Percentiles rank a stretch among this genome's conserved stretches.
phyloP scores from a whole-genome alignment of 1,140 invertebrate species.

The Trinorchestia longiramus region DNA sequence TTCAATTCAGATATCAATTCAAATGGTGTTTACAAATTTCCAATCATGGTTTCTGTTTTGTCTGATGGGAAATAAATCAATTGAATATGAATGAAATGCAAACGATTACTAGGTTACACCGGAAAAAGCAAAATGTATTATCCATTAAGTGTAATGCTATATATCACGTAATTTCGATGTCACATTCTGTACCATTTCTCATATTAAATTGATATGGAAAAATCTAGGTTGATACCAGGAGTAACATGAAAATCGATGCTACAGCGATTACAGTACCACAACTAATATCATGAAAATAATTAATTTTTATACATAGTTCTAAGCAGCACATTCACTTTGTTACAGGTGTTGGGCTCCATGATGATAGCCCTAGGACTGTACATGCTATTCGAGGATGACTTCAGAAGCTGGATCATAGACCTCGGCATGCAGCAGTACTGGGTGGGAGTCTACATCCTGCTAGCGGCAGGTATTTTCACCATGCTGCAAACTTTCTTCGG shows the following conservation, averaged over 20 bases:
- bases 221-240: neutral
- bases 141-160: neutral
- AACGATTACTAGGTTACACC: neutral
- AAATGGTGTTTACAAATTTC: neutral
- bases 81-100: too few species aligned
- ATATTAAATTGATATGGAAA: neutral
- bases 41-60: too few species aligned
- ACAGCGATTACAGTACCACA: too few species aligned
- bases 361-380: conserved; percentile 84
- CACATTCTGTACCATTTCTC: neutral
- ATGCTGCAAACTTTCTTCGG: conserved; percentile 80
- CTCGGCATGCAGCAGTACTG: conserved; percentile 82
- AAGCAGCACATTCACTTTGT: conserved; percentile 67
- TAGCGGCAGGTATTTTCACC: conserved; percentile 78
- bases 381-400: conserved; percentile 82
- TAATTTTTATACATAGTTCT: neutral
- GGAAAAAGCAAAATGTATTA: neutral
- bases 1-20: neutral
- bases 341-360: conserved; percentile 80
- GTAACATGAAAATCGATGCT: neutral
- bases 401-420: conserved; percentile 83
- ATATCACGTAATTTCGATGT: neutral
- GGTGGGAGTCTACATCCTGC: conserved; percentile 84
- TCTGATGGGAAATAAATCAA: too few species aligned
- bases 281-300: too few species aligned